Evolutionary conservation across 2,888 invertebrate genomes (phyloP), one percentile per base, ranked within the genome.

Genomic region (Anarsia innoxiella): DNA sequence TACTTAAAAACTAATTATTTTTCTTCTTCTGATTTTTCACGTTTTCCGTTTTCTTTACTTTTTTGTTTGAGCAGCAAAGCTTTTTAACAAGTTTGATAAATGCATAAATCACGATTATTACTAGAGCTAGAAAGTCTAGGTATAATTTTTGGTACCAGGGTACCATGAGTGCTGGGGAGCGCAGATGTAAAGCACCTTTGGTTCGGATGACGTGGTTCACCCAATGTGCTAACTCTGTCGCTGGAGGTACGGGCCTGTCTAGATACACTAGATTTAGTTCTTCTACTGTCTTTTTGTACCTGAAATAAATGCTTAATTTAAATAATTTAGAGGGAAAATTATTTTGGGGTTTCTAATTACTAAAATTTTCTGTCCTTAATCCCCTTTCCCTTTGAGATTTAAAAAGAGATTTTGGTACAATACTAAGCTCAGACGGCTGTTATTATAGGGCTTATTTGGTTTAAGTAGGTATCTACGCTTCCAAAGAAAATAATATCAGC

Each of bases 201-300:
- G 88, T 86, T 36, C 78, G 68, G 1, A 85, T 84, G 0, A 89
- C 87, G 59, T 90, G 88, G 56, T 91, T 89, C 12, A 89, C 85
- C 90, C 90, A 91, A 72, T 88, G 90, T 9, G 88, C 71, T 14
- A 91, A 84, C 11, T 86, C 87, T n/a, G 86, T 85, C 31, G 88
- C 63, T 0, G 90, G 87, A 5, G 84, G 66, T 38, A 86, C 59
- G 0, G 86, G 87, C 2, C 89, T 76, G 40, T 66, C 50, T 36
- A 66, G 69, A 48, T 54, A 71, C 5, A 61, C 44, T 3, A 38
- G 39, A 0, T 67, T 68, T 0, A 65, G 36, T 10, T 58, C 51
- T 23, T 57, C 51, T 0, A 44, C 59, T 39, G 43, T 58, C 6
- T 51, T 42, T 16, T 26, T 38, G 34, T 58, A 68, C 3, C 69